Conservation (phyloP, 37 sponge, comb jelly and placozoan species). For the Cliona cf. orientalis region DNA sequence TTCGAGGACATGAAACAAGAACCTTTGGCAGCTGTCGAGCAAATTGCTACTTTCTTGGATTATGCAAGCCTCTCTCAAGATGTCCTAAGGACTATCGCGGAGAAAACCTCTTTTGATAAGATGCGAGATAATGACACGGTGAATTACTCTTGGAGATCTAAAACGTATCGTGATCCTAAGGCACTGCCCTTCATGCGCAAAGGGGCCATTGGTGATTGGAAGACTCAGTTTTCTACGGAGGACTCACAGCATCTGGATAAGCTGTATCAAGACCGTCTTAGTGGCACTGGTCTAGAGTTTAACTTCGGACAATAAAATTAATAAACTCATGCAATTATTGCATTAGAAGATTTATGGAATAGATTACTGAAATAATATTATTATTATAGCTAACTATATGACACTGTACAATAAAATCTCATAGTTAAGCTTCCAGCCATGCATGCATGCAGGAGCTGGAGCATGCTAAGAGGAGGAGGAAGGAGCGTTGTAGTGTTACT, state of each 20-base stretch:
- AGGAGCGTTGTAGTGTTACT: too few relatives aligned
- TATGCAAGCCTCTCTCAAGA: constrained; percentile 14
- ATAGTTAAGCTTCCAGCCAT: too few relatives aligned
- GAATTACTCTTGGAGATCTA: constrained; percentile 23
- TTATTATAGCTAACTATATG: too few relatives aligned
- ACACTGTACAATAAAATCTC: too few relatives aligned
- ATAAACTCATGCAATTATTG: too few relatives aligned
- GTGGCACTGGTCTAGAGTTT: constrained; percentile 19
- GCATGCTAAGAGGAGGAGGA: too few relatives aligned
- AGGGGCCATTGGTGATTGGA: constrained; percentile 71
- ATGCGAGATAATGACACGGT: constrained; percentile 39
- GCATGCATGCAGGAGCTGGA: too few relatives aligned
- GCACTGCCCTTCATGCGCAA: constrained; percentile 41
- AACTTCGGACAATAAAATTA: neutral
- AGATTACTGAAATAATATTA: too few relatives aligned
- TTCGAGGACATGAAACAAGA: constrained; percentile 69
- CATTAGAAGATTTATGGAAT: too few relatives aligned
- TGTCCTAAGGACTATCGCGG: constrained; percentile 11
- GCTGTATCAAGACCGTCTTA: constrained; percentile 23
- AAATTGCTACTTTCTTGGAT: constrained; percentile 43
- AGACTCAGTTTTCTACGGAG: constrained; percentile 43
- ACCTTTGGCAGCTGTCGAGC: neutral
- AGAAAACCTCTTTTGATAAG: constrained; percentile 33
- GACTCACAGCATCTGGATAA: constrained; percentile 36
- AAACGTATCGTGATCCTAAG: neutral